Base-by-base conservation (phyloP, 2,113 vertebrate species). In the Amblyornis subalaris region DNA sequence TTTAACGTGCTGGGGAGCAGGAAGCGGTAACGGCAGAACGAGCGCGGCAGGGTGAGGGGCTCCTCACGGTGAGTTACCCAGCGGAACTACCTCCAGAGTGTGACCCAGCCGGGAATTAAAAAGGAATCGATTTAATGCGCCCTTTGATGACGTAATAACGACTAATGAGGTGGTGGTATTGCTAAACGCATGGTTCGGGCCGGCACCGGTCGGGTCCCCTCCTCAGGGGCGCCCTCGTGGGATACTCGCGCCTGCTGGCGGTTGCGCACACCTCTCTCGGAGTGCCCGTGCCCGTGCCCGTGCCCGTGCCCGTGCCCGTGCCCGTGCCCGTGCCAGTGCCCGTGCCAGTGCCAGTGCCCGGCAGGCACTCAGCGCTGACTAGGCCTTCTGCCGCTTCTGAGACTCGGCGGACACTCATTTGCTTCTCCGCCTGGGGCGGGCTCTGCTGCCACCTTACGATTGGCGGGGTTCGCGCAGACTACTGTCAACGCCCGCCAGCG, bases 131-230 rank as follows among this genome's bases (percentile, higher is more conserved):
- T 89, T 89, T 80, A 89, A 83, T 90, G 90, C 93, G 89, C 94
- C 97, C 95, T 98, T 98, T 99, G 98, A 99, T 99, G 98, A 99
- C 98, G 98, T 98, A 99, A 98, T 97, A 97, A 96, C 93, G 96
- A 96, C 97, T 95, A 97, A 97, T 89, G 93, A 98, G 97, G 38
- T 55, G 33, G 51, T 6, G 24, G 53, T 67, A 55, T 53, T 45
- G 76, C 58, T 29, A 47, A 73, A 45, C 26, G 75, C 42, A 26
- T 29, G 42, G 60, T 42, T 75, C 47, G 29, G 72, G 51, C 45
- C 9, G 67, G 29, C 64, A 50, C 12, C 25, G 13, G n/a, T 66
- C 5, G 35, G 45, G 38, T 23, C 3, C 2, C 5, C 8, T 14
- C 4, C 4, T 53, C 10, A n/a, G 47, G 61, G 12, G 6, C 14